Evolutionary conservation across 2,797 vertebrate species (phyloP), one percentile per base, ranked within the genome.

Genomic region (Anguilla anguilla): DNA sequence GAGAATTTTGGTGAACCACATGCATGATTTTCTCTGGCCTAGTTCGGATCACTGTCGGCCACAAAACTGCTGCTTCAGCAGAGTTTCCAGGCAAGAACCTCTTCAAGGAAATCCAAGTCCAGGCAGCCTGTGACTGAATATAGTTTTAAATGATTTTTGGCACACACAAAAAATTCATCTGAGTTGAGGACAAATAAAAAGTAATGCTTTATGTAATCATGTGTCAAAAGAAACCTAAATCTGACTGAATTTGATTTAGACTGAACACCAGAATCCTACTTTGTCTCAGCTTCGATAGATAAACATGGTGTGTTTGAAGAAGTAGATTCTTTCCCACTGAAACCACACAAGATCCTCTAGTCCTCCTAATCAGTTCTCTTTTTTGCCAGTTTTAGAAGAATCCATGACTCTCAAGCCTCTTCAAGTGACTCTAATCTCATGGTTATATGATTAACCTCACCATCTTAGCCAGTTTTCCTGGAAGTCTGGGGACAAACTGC

Each of bases 341-440:
- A 84, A 28, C 82, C 83, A 57, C 83, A n/a, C 82, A 83, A 82
- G 79, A 43, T 4, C 19, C 51, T 28, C 59, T 1, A 39, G 49
- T 72, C 87, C 67, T 57, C 31, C 11, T 10, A 4, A 83, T 72
- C 59, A 49, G 6, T 17, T 49, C 25, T 4, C 64, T 51, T 59
- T 25, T 86, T 46, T 72, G 22, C 64, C 46, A 28, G 85, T 49
- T 59, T 5, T 25, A 43, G 74, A 59, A 6, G 53, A 28, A 19
- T 46, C 22, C n/a, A 17, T 51, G 35, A 39, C 19, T 1, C 39
- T 22, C n/a, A 85, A 53, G 59, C 43, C 74, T 59, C 46, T 51
- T 64, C 74, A 39, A 67, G 85, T 88, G 88, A 88, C 46, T 43
- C 39, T 83, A 86, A 88, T 86, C 59, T 69, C 77, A 59, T 28